Base-by-base conservation (phyloP, 2,797 vertebrate genomes). In the Corythornis leucogaster region DNA sequence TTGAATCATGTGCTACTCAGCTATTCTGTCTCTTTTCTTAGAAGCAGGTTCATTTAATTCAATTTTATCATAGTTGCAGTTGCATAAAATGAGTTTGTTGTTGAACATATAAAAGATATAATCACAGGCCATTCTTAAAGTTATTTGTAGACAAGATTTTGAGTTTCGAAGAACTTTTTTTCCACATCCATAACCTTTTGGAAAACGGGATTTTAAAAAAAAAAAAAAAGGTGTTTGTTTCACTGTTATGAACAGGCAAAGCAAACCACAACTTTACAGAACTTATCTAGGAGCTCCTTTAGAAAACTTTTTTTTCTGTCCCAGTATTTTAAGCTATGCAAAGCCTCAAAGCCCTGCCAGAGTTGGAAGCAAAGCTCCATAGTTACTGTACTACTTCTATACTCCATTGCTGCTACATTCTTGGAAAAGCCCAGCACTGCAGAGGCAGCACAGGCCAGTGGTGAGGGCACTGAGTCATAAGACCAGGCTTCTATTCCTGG, bases 41-140 rank as follows among this genome's bases (percentile, higher is more conserved):
- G 92, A 95, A 88, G 90, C 88, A 90, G 88, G 92, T 92, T 79
- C 93, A 96, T 96, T 94, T 97, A 96, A 97, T 92, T 96, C 93
- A 94, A 96, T 96, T 95, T 95, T 95, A 94, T 90, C 90, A 92
- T 85, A 94, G 93, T 92, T 95, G 90, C 9, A 51, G 89, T 78
- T 91, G 84, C 90, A 92, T 93, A 95, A 96, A 96, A 93, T 87
- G 80, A 95, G 89, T 94, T 92, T 95, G 91, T 92, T 96, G 87
- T 93, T 95, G 90, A 93, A 94, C 90, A 77, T 73, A 91, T 84
- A 91, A 89, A 89, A 94, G 87, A 94, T 79, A 89, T 89, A 90
- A 96, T 96, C 92, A 93, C 73, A 78, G 93, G 75, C 92, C 8
- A 2, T 54, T 94, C 85, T 79, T 94, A 90, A 87, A 81, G 80